Conservation (phyloP, 2,113 vertebrate genomes). For the Sinocyclocheilus anophthalmus region DNA sequence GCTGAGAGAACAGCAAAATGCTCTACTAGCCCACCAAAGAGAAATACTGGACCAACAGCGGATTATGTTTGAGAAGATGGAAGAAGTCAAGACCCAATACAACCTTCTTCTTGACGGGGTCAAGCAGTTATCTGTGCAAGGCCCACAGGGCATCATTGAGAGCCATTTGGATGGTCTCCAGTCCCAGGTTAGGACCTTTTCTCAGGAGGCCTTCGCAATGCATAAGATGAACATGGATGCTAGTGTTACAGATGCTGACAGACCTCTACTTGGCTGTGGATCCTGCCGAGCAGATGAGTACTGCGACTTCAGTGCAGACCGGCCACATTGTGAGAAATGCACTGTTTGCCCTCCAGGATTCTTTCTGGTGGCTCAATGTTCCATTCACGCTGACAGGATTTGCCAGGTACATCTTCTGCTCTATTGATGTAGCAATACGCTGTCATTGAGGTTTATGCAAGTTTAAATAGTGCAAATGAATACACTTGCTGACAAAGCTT, state of each 20-base stretch:
- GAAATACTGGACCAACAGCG: slow-evolving; percentile 85
- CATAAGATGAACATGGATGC: slow-evolving; percentile 84
- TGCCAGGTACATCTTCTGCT: slow-evolving; percentile 77
- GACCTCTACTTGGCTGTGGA: slow-evolving; percentile 73
- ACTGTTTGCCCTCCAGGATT: slow-evolving; percentile 84
- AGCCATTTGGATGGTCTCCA: slow-evolving; percentile 75
- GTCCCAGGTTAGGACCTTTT: slow-evolving; percentile 74
- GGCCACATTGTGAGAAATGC: slow-evolving; percentile 81
- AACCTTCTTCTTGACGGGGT: slow-evolving; percentile 76
- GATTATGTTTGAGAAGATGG: slow-evolving; percentile 84
- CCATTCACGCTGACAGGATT: slow-evolving; percentile 81
- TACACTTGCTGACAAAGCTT: neutral
- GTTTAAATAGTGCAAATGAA: neutral
- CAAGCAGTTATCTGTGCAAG: slow-evolving; percentile 80
- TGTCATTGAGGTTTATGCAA: neutral
- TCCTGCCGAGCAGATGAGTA: slow-evolving; percentile 82
- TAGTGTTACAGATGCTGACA: slow-evolving; percentile 78
- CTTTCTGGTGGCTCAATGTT: slow-evolving; percentile 85
- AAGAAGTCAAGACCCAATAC: slow-evolving; percentile 83
- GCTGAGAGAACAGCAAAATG: slow-evolving; percentile 79
- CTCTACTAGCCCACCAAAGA: slow-evolving; percentile 78
- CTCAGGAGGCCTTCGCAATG: slow-evolving; percentile 80
- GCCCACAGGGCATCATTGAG: slow-evolving; percentile 78
- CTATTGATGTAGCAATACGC: neutral
- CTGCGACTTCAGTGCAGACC: slow-evolving; percentile 81